These are phyloP conservation scores for Menidia menidia DNA, from an alignment of 2,797 vertebrate species.

Conservation along the genomic window DNA sequence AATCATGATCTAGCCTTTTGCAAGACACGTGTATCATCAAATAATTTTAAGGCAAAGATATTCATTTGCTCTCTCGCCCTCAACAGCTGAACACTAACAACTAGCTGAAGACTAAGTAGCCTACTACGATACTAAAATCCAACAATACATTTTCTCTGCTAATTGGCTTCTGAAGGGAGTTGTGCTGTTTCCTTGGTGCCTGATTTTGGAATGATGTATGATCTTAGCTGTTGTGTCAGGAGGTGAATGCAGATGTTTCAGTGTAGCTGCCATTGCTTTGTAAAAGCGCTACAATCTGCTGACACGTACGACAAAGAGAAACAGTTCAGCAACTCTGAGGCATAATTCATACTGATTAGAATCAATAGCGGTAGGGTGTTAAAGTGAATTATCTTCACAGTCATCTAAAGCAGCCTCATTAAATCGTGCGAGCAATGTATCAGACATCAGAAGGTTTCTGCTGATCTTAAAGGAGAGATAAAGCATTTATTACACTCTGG, in stretches of 20 bases:
- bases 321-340: slow-evolving; percentile 18
- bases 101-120: background rate
- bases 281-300: background rate
- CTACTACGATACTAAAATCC: background rate
- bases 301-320: slow-evolving; percentile 31
- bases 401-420: slow-evolving; percentile 62
- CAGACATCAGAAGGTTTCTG: slow-evolving; percentile 52
- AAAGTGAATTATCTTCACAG: slow-evolving; percentile 49
- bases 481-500: slow-evolving; percentile 55
- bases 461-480: slow-evolving; percentile 53
- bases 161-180: slow-evolving; percentile 26
- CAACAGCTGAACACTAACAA: background rate
- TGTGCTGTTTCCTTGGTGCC: background rate
- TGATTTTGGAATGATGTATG: slow-evolving; percentile 3
- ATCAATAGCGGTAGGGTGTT: slow-evolving; percentile 53
- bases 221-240: slow-evolving; percentile 3
- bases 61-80: background rate
- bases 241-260: slow-evolving; percentile 6
- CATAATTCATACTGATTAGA: slow-evolving; percentile 53
- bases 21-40: background rate
- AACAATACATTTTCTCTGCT: slow-evolving; percentile 16
- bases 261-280: background rate
- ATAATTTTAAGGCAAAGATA: background rate
- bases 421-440: slow-evolving; percentile 37
- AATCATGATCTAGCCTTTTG: background rate